These are phyloP conservation scores for Pachycephala philippinensis DNA, from an alignment of 2,113 vertebrate genomes.

Conservation along the genomic window DNA sequence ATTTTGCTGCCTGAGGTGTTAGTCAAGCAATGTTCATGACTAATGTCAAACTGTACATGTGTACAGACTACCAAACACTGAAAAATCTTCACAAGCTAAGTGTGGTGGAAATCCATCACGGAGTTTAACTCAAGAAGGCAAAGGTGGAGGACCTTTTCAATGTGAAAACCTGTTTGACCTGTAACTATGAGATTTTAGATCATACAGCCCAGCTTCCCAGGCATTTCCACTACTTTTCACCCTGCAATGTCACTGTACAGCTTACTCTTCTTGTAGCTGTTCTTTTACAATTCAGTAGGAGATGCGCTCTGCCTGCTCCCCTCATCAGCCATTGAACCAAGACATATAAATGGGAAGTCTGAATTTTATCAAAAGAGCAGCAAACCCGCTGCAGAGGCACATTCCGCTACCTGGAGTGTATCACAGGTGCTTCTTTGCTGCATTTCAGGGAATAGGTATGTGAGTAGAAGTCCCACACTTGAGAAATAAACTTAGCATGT, in stretches of 20 bases:
- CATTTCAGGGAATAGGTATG: background rate
- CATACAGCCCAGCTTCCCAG: background rate
- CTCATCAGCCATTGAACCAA: background rate
- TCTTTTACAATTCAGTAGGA: background rate
- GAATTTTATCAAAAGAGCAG: background rate
- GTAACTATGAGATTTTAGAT: background rate
- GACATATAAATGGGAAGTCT: background rate
- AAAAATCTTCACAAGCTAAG: background rate
- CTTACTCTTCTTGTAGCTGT: background rate
- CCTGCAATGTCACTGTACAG: background rate
- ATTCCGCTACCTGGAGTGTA: rapidly evolving
- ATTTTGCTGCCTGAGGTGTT: background rate
- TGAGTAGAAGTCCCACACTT: background rate
- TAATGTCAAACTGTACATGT: background rate
- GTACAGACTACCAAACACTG: background rate
- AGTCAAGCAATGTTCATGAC: background rate
- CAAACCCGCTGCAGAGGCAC: rapidly evolving
- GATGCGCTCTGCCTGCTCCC: background rate
- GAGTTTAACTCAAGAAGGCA: background rate
- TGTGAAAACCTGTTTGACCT: background rate
- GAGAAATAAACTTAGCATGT: background rate
- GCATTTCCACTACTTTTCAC: background rate
- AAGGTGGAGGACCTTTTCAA: background rate
- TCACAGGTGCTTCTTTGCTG: background rate
- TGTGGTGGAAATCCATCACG: background rate